Evolutionary conservation across 2,888 invertebrate genomes (phyloP).

Genomic region (Gerosis bhagava): DNA sequence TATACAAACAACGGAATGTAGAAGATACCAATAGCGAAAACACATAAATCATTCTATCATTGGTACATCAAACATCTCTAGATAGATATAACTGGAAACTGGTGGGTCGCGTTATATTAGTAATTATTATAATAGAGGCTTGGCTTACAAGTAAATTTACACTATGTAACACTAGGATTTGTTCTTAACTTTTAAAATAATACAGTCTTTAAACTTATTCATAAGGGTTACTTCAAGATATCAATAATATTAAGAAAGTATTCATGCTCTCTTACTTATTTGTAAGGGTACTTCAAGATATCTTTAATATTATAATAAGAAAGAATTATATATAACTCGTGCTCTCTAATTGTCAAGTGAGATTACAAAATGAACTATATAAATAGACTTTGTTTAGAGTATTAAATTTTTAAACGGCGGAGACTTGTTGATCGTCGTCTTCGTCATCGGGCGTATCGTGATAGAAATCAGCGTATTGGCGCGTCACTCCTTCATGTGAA

Average conservation of each 20-base stretch:
- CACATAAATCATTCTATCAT: constrained; percentile 57
- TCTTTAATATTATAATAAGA: constrained; percentile 58
- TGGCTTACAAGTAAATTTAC: constrained; percentile 73
- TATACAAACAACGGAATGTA: constrained; percentile 81
- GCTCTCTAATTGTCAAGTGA: constrained; percentile 77
- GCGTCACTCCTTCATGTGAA: constrained; percentile 93
- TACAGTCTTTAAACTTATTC: constrained; percentile 81
- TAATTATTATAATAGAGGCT: constrained; percentile 62
- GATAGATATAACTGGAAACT: constrained; percentile 79
- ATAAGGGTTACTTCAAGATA: constrained; percentile 72
- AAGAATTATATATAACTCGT: constrained; percentile 68
- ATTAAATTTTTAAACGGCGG: constrained; percentile 72
- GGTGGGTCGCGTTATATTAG: constrained; percentile 76
- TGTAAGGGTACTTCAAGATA: constrained; percentile 71
- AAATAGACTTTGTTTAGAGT: constrained; percentile 71
- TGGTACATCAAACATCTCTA: constrained; percentile 74
- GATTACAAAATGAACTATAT: constrained; percentile 77
- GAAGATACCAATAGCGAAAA: constrained; percentile 70
- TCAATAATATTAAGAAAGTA: constrained; percentile 58
- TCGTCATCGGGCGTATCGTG: constrained; percentile 76
- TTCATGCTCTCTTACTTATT: too few relatives aligned
- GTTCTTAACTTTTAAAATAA: constrained; percentile 70
- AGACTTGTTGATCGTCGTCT: constrained; percentile 79
- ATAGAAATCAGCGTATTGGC: constrained; percentile 83
- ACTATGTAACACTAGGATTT: constrained; percentile 76